Evolutionary conservation across 2,113 vertebrate species (phyloP), one percentile per base, ranked within the genome.

Genomic region (Bujurquina vittata): DNA sequence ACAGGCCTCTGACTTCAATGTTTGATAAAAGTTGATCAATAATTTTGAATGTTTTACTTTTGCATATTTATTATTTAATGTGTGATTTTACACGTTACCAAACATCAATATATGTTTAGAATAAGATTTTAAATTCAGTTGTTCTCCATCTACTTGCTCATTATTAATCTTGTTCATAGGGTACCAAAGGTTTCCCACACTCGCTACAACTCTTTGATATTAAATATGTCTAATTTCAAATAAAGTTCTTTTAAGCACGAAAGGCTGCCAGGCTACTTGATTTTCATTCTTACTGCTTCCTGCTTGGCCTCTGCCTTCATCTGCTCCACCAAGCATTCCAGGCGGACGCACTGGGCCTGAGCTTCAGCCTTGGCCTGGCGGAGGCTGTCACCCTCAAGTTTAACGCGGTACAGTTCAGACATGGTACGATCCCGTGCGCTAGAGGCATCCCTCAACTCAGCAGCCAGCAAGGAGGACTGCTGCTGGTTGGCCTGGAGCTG

Each of bases 401-500:
- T 97, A 37, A 96, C 95, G 49, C 92, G 95, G 83, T 99, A 97
- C n/a, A 99, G 95, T 77, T 99, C 98, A 10, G 98, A 95, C 96
- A 99, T 99, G 1, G 96, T 97, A 85, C 96, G 97, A 93, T 99
- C 98, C 0, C 98, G 95, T 35, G 96, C 93, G 15, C 96, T 98
- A 1, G 98, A 97, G n/a, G 97, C 95, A 2, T 99, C 98, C 1
- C 97, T 96, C 73, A 99, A 91, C 89, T 99, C 98, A 61, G 96
- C 97, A 2, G 97, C 94, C 93, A 99, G 91, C 87, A 99, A 94
- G 23, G 95, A 88, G 77, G 94, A 96, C 96, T 98, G 96, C 94
- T 99, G 98, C 55, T 96, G 96, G 77, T 95, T 98, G 69, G 97
- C 97, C 84, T 98, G 97, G 85, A 99, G 96, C 87, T 98, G 96